Evolutionary conservation across 1,140 invertebrate species (phyloP), one percentile per base, ranked within the genome.

Genomic region (Tetranychus urticae): DNA sequence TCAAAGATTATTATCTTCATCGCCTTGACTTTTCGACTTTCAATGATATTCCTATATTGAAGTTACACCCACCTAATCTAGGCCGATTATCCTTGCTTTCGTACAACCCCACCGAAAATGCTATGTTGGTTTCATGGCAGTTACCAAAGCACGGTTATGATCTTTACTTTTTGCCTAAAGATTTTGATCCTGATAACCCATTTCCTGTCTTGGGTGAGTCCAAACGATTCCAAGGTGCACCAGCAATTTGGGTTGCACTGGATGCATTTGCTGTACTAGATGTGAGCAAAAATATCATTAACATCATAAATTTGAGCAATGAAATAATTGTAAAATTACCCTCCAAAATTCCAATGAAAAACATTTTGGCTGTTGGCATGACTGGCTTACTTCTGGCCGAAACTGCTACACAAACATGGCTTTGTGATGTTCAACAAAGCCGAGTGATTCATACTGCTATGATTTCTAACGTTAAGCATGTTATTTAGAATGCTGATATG

Each of bases 251-350:
- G 94, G 90, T 98, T 14, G 93, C 94, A 0, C 79, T 94, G 65
- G 98, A 98, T 74, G 76, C 92, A 60, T 98, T 98, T 75, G 96
- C 92, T n/a, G 91, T 97, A 13, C 75, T 98, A 3, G 92, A 97
- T 71, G 79, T 85, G 70, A 84, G 81, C 48, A 87, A 91, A 71
- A 83, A 88, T 65, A 83, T 87, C 23, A 23, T 23, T 71, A 81
- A 90, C 0, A 88, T 98, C 50, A 97, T 97, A 72, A 98, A 97
- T 73, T 75, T 97, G 68, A 96, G 94, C 71, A 98, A 98, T 76
- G 93, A 98, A 73, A 85, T 94, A 0, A 89, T 85, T 0, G 97
- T 97, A 73, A 98, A 97, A 74, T 81, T 94, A 0, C 83, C 89
- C 68, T 0, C 1, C 5, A 83, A 87, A 35, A 87, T 89, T 1